Conservation (phyloP, 2,113 vertebrate species). For the Pyxicephalus adspersus region DNA sequence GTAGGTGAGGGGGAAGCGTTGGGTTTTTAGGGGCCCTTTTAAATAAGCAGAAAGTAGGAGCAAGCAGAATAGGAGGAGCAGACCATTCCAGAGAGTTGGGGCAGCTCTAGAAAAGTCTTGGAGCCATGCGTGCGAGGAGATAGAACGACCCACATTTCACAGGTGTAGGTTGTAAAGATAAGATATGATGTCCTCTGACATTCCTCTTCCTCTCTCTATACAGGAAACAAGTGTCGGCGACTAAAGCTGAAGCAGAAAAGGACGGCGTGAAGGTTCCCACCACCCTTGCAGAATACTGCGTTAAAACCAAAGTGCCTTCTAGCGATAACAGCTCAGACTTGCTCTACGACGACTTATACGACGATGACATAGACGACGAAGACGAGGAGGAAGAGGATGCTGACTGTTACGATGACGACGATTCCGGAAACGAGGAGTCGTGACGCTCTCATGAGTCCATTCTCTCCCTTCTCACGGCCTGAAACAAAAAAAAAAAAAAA, state of each 20-base stretch:
- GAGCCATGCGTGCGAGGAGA: no score
- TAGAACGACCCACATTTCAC: no score
- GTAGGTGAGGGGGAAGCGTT: no score
- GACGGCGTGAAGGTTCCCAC: constrained; percentile 97
- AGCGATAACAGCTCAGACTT: constrained; percentile 98
- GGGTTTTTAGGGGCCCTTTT: no score
- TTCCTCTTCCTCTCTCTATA: not conserved
- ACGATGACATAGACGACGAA: constrained; percentile 94
- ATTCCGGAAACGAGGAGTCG: constrained; percentile 97
- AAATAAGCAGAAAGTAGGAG: no score
- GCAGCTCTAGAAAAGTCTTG: no score
- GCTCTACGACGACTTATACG: constrained; percentile 96
- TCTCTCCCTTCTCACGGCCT: constrained; percentile 32
- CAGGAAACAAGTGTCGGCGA: constrained; percentile 95
- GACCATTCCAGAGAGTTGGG: no score
- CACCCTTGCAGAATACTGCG: constrained; percentile 96
- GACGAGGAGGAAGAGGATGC: constrained; percentile 89
- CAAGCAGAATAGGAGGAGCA: no score
- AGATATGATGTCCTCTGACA: no score
- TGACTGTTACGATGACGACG: constrained; percentile 91
- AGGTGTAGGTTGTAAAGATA: no score
- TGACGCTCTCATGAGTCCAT: constrained; percentile 71
- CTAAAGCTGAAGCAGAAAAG: constrained; percentile 93
- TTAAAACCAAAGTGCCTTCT: constrained; percentile 98
- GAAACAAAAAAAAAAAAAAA: not conserved